Conservation (phyloP, 1,140 invertebrate species). For the Apis mellifera region DNA sequence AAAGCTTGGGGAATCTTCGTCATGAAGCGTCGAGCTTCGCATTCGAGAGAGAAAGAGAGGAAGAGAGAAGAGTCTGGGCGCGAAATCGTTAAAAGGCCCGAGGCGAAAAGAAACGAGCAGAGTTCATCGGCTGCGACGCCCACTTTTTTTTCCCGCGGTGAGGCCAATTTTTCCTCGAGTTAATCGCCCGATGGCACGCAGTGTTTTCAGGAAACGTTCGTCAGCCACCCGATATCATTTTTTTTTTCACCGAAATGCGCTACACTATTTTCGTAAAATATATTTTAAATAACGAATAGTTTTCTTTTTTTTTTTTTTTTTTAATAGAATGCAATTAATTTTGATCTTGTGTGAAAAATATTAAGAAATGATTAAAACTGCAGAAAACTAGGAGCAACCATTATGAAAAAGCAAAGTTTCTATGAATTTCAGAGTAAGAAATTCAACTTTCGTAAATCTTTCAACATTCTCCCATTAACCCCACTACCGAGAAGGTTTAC, state of each 20-base stretch:
- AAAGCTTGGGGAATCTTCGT: background rate
- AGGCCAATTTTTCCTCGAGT: constrained; percentile 23
- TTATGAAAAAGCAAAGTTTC: background rate
- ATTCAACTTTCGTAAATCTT: constrained; percentile 8
- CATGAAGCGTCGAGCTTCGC: background rate
- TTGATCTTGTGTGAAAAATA: background rate
- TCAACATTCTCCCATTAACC: constrained; percentile 2
- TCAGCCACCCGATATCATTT: background rate
- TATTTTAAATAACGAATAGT: no score
- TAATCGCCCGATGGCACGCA: constrained; percentile 23
- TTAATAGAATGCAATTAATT: background rate
- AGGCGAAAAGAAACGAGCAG: constrained; percentile 18
- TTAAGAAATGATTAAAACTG: no score
- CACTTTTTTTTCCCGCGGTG: constrained; percentile 4
- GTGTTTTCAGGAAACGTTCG: constrained; percentile 9
- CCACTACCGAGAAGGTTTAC: background rate
- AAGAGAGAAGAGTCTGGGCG: constrained; percentile 17
- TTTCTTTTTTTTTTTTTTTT: background rate
- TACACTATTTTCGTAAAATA: background rate
- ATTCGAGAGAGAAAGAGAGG: background rate
- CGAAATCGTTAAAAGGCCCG: constrained; percentile 35
- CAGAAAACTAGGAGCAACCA: no score
- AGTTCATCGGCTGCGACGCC: constrained; percentile 35
- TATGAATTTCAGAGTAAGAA: background rate
- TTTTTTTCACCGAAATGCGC: background rate